These are phyloP conservation scores for Pollenia amentaria DNA, from an alignment of 2,888 invertebrate species.

Conservation along the genomic window DNA sequence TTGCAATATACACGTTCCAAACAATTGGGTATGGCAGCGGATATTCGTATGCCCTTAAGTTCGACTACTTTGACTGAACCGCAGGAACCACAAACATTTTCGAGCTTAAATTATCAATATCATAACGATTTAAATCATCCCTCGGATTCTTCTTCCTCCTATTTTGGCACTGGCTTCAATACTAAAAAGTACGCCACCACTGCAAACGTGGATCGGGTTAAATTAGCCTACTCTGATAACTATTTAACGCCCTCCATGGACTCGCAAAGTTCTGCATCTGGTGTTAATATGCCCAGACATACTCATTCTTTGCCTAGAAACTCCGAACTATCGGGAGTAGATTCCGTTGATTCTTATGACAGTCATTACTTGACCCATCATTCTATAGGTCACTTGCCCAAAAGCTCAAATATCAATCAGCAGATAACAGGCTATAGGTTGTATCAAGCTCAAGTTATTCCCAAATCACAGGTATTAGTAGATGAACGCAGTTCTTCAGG, in stretches of 20 bases:
- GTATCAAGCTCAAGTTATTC: slow-evolving; percentile 36
- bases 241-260: slow-evolving; percentile 83
- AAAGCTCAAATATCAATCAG: slow-evolving; percentile 66
- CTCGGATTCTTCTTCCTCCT: slow-evolving; percentile 83
- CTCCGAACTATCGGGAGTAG: slow-evolving; percentile 83
- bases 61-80: slow-evolving; percentile 55
- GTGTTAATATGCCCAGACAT: slow-evolving; percentile 72
- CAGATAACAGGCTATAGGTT: slow-evolving; percentile 56
- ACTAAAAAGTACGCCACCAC: slow-evolving; percentile 78
- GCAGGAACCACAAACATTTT: slow-evolving; percentile 67
- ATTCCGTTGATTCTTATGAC: slow-evolving; percentile 84
- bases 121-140: slow-evolving; percentile 83
- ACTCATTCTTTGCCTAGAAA: slow-evolving; percentile 84
- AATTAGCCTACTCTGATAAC: slow-evolving; percentile 82
- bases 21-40: slow-evolving; percentile 77
- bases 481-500: slow-evolving; percentile 78
- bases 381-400: slow-evolving; percentile 78
- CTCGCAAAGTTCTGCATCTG: slow-evolving; percentile 82
- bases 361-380: slow-evolving; percentile 84
- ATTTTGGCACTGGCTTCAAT: slow-evolving; percentile 81
- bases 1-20: slow-evolving; percentile 82
- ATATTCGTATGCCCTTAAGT: slow-evolving; percentile 67
- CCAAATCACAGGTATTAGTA: slow-evolving; percentile 36
- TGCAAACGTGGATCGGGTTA: slow-evolving; percentile 77
- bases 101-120: slow-evolving; percentile 80